phyloP scores from a whole-genome alignment of 2,797 vertebrate genomes.

The Amphiprion clarkii region DNA sequence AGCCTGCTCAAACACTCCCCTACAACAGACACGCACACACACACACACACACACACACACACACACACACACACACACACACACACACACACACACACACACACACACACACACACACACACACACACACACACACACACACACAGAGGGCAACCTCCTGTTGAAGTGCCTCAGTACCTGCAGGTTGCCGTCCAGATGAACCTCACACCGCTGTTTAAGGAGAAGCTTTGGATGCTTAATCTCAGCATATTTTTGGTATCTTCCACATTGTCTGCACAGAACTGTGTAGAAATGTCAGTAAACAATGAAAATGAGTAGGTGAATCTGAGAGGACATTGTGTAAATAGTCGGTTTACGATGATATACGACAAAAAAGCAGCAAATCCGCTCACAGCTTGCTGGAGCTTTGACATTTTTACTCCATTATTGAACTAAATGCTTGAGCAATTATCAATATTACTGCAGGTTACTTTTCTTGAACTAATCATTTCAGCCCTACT shows the following conservation, averaged over 20 bases:
- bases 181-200: constrained; percentile 19
- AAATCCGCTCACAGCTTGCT: no score
- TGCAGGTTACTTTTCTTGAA: not conserved
- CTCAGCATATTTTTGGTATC: not conserved
- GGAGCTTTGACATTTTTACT: not conserved
- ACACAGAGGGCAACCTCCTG: constrained; percentile 39
- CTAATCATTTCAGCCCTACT: not conserved
- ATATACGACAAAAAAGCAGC: not conserved
- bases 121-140: constrained; percentile 39
- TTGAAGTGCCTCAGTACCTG: constrained; percentile 36
- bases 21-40: constrained; percentile 37
- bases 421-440: not conserved
- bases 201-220: not conserved
- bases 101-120: constrained; percentile 48
- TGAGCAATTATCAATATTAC: not conserved
- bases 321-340: not conserved
- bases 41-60: constrained; percentile 46
- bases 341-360: not conserved
- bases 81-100: constrained; percentile 45
- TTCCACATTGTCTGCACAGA: not conserved
- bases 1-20: constrained; percentile 76
- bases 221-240: not conserved
- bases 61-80: constrained; percentile 42
- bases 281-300: not conserved
- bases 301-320: not conserved